phyloP scores from a whole-genome alignment of 2,113 vertebrate species.

The Nibea albiflora region DNA sequence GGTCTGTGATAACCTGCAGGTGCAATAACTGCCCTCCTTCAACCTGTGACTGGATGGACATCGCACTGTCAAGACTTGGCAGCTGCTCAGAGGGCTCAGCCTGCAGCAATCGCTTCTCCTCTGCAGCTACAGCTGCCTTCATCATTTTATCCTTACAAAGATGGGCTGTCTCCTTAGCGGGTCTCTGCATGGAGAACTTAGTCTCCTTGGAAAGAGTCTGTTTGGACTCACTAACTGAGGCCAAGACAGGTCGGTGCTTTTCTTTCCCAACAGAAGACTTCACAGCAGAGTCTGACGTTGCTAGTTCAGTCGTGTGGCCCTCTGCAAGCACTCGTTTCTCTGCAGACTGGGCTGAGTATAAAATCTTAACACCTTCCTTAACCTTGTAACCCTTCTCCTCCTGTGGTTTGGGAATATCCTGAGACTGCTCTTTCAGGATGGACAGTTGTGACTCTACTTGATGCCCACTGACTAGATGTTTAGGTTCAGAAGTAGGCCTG shows the following conservation, averaged over 20 bases:
- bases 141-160: slow-evolving; percentile 73
- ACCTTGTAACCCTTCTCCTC: slow-evolving; percentile 79
- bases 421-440: slow-evolving; percentile 81
- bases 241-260: slow-evolving; percentile 52
- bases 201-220: slow-evolving; percentile 79
- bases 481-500: slow-evolving; percentile 73
- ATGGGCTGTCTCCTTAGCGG: slow-evolving; percentile 70
- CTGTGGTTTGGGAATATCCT: slow-evolving; percentile 70
- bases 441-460: slow-evolving; percentile 80
- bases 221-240: slow-evolving; percentile 79
- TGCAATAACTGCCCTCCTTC: slow-evolving; percentile 82
- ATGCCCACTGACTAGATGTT: slow-evolving; percentile 80
- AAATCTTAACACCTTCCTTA: slow-evolving; percentile 83
- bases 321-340: slow-evolving; percentile 79
- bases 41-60: slow-evolving; percentile 67
- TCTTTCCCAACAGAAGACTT: slow-evolving; percentile 70
- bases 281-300: slow-evolving; percentile 67
- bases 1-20: slow-evolving; percentile 83
- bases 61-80: slow-evolving; percentile 71
- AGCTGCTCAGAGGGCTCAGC: slow-evolving; percentile 76
- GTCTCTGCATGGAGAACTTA: slow-evolving; percentile 59
- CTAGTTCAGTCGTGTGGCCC: slow-evolving; percentile 75
- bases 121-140: slow-evolving; percentile 76
- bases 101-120: slow-evolving; percentile 82
- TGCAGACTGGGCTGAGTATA: slow-evolving; percentile 81